These are phyloP conservation scores for Sylvilagus floridanus DNA, from an alignment of 2,797 vertebrate species.

Conservation along the genomic window DNA sequence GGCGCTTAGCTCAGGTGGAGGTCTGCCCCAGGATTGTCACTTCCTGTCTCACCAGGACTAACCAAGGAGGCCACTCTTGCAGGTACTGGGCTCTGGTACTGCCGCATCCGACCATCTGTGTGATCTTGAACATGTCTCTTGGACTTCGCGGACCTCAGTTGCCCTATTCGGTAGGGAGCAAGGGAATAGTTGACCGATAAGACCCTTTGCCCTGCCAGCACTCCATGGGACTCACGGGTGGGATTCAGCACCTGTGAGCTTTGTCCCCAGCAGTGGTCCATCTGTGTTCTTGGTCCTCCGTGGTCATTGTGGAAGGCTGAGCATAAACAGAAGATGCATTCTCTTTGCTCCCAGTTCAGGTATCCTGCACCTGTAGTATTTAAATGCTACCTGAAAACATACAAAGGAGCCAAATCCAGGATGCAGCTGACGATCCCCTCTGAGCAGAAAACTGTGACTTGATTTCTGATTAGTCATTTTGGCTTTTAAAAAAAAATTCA, in stretches of 20 bases:
- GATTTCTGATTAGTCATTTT: background rate
- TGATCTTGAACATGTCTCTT: background rate
- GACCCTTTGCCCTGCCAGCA: background rate
- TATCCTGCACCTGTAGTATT: background rate
- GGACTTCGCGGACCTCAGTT: rapidly evolving
- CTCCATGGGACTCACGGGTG: background rate
- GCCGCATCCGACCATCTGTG: background rate
- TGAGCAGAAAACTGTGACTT: background rate
- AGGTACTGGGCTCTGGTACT: background rate
- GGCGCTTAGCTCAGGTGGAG: background rate
- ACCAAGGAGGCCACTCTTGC: background rate
- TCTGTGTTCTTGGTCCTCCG: background rate
- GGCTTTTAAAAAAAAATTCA: too few species aligned
- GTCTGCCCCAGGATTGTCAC: background rate
- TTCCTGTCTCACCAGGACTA: background rate
- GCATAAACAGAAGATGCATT: background rate
- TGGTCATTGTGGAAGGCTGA: background rate
- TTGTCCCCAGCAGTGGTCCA: background rate
- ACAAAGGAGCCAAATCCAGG: background rate
- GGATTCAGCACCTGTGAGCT: background rate
- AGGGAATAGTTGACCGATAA: background rate
- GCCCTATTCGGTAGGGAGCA: background rate
- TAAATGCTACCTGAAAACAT: background rate
- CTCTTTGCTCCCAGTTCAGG: background rate
- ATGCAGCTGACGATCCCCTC: background rate